Conservation (phyloP, 2,113 vertebrate species). For the Lamprotornis superbus region DNA sequence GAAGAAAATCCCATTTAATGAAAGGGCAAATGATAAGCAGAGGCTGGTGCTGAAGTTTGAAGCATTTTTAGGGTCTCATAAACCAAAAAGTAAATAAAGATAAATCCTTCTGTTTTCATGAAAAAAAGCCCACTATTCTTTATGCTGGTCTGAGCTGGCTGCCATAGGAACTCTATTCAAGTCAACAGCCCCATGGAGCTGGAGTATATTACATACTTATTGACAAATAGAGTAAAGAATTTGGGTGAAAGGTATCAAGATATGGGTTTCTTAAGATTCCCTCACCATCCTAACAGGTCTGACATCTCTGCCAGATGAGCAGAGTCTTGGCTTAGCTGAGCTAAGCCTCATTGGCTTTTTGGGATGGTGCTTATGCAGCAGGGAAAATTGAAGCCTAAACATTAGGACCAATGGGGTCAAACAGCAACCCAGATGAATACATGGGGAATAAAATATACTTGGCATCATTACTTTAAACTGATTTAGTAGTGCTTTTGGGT, state of each 20-base stretch:
- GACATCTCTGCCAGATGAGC: not conserved
- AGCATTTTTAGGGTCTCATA: not conserved
- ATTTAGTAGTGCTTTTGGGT: not conserved
- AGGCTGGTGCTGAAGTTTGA: accelerated
- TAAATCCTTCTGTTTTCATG: not conserved
- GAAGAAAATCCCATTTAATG: not conserved
- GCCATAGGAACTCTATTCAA: not conserved
- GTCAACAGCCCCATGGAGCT: not conserved
- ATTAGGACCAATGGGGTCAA: not conserved
- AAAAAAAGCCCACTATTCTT: not conserved
- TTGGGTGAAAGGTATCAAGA: not conserved
- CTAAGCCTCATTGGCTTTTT: not conserved
- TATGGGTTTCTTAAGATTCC: not conserved
- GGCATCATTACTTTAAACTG: not conserved
- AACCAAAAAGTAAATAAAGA: not conserved
- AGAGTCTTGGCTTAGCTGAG: not conserved
- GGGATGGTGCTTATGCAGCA: not conserved
- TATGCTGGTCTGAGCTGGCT: accelerated
- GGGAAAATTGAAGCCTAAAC: constrained; percentile 20
- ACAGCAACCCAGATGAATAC: not conserved
- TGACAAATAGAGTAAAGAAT: constrained; percentile 2
- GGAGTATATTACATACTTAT: not conserved
- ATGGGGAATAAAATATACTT: not conserved
- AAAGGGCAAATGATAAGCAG: not conserved
- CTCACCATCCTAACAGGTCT: not conserved